Percentiles rank a stretch among this genome's conserved stretches.
Conservation (phyloP, 2,888 invertebrate species). For the Tiliacea aurago region DNA sequence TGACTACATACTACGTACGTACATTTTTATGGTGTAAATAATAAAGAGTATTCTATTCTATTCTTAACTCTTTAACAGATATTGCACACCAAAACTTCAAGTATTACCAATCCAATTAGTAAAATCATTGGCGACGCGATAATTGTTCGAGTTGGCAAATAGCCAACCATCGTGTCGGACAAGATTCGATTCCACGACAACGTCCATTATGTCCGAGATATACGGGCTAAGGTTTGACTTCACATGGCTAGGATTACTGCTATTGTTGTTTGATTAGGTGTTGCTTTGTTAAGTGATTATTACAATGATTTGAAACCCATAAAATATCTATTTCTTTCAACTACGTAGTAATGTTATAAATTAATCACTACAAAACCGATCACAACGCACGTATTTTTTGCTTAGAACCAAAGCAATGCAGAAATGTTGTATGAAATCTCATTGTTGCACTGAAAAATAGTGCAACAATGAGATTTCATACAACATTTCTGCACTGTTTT, state of each 20-base stretch:
- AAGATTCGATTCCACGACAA: slow-evolving; percentile 63
- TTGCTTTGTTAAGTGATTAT: background rate
- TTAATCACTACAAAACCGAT: no score
- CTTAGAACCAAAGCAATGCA: no score
- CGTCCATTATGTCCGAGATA: slow-evolving; percentile 49
- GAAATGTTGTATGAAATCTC: no score
- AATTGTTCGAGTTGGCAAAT: slow-evolving; percentile 60
- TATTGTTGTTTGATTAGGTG: slow-evolving; percentile 23
- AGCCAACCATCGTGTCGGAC: slow-evolving; percentile 62
- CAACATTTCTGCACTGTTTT: no score
- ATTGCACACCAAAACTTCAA: slow-evolving; percentile 12
- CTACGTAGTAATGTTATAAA: no score
- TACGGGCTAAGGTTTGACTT: slow-evolving; percentile 44
- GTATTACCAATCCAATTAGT: slow-evolving; percentile 60
- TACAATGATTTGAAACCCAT: background rate
- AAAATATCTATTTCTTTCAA: no score
- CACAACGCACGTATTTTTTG: no score
- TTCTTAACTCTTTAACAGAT: background rate
- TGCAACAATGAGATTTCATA: no score
- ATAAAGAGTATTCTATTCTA: no score
- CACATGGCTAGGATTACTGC: slow-evolving; percentile 14
- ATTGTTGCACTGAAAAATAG: no score
- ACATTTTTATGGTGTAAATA: no score
- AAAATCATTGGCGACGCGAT: slow-evolving; percentile 53
- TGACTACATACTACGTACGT: background rate